A percentile compares a stretch with the other conserved stretches of the same genome.
Evolutionary conservation across 2,797 vertebrate genomes (phyloP).

Genomic region (Craterocephalus amniculus): DNA sequence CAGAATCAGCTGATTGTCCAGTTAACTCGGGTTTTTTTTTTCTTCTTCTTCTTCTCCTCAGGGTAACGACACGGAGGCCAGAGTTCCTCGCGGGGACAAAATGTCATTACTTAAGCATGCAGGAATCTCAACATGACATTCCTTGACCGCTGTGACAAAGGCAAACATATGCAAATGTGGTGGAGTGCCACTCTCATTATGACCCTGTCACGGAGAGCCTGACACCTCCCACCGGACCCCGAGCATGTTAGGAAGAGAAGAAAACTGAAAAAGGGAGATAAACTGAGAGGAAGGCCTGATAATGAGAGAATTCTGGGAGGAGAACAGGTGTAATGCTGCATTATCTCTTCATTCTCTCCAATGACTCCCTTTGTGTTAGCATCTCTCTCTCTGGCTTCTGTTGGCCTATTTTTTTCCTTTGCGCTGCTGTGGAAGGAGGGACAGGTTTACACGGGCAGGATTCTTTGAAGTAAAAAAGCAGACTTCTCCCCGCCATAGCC

Average conservation of each 20-base stretch:
- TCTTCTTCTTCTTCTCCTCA: neutral
- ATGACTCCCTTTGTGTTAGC: constrained; percentile 32
- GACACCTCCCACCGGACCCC: constrained; percentile 67
- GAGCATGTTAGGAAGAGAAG: constrained; percentile 11
- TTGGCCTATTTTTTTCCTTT: constrained; percentile 45
- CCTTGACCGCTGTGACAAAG: constrained; percentile 77
- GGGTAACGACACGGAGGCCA: constrained; percentile 46
- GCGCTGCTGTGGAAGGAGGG: constrained; percentile 43
- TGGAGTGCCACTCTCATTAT: constrained; percentile 64
- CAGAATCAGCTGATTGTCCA: constrained; percentile 68
- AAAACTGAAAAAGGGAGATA: constrained; percentile 25
- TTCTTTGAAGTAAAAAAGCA: constrained; percentile 73
- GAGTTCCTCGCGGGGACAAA: constrained; percentile 68
- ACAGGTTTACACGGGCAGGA: constrained; percentile 64
- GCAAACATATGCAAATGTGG: constrained; percentile 80
- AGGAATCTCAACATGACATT: constrained; percentile 75
- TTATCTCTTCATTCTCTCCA: constrained; percentile 36
- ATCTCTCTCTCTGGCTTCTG: constrained; percentile 38
- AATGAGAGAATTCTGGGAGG: constrained; percentile 4
- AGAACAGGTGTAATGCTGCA: constrained; percentile 57
- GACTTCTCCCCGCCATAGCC: constrained; percentile 62
- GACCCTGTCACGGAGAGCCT: constrained; percentile 64
- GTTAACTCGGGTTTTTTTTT: constrained; percentile 42
- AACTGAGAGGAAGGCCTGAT: constrained; percentile 8
- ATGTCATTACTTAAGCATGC: constrained; percentile 72